A percentile compares a stretch with the other conserved stretches of the same genome.
phyloP scores from a whole-genome alignment of 2,797 vertebrate species.

The Alosa sapidissima region DNA sequence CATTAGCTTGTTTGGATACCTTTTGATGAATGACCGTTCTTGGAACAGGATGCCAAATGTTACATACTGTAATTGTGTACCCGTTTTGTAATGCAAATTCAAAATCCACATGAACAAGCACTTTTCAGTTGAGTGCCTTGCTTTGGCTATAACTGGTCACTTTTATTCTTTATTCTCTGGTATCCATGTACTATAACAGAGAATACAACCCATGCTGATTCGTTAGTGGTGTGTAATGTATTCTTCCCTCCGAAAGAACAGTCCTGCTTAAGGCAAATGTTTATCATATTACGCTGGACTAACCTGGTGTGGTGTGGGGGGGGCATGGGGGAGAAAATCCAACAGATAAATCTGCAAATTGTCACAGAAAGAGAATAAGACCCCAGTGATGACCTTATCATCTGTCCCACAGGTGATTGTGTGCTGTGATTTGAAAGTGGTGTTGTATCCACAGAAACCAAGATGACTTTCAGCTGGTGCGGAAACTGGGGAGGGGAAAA shows the following conservation, averaged over 20 bases:
- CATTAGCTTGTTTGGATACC: no score
- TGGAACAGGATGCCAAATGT: no score
- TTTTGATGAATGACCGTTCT: no score
- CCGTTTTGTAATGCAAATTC: no score
- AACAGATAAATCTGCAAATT: background rate
- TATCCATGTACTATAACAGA: background rate
- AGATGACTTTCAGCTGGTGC: conserved; percentile 80
- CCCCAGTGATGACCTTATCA: background rate
- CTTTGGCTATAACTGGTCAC: no score
- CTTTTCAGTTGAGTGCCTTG: no score
- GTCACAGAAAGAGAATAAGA: background rate
- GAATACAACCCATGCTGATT: background rate
- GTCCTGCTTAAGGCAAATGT: background rate
- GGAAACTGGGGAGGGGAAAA: conserved; percentile 81
- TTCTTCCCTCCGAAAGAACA: background rate
- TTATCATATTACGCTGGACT: no score
- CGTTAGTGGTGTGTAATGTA: background rate
- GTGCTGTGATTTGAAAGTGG: conserved; percentile 3
- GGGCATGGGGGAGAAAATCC: background rate
- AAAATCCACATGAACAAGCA: no score
- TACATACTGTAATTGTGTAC: no score
- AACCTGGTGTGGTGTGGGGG: no score
- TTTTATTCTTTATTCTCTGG: background rate
- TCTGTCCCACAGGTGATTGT: background rate
- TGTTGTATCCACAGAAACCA: conserved; percentile 69